These are phyloP conservation scores for Naja naja DNA, from an alignment of 2,113 vertebrate genomes.

Conservation along the genomic window DNA sequence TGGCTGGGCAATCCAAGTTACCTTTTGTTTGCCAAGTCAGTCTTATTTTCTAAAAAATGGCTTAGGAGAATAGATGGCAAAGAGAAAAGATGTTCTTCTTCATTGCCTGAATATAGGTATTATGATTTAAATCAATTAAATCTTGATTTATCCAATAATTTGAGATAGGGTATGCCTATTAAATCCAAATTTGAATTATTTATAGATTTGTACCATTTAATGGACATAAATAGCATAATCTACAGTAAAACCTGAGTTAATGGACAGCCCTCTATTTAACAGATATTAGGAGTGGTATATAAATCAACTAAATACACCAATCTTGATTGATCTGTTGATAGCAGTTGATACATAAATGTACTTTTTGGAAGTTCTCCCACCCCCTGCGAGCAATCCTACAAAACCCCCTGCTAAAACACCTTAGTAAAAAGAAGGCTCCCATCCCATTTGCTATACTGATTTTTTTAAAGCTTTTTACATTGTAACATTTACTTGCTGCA, in stretches of 20 bases:
- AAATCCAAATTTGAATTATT: background rate
- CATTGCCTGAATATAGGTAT: background rate
- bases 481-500: constrained; percentile 23
- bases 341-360: background rate
- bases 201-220: background rate
- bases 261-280: background rate
- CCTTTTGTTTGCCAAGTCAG: background rate
- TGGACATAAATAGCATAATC: background rate
- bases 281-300: background rate
- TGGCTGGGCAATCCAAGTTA: background rate
- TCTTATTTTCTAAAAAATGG: background rate
- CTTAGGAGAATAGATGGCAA: background rate
- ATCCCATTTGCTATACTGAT: background rate
- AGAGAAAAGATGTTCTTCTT: background rate
- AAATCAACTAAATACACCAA: background rate
- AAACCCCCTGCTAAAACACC: background rate
- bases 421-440: background rate
- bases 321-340: background rate
- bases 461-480: background rate
- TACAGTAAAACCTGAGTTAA: background rate
- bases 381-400: background rate
- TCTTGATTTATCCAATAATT: background rate
- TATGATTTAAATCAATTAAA: background rate
- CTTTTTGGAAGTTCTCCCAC: background rate
- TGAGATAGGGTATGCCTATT: background rate